A percentile compares a stretch with the other conserved stretches of the same genome.
Conservation (phyloP, 2,888 invertebrate genomes). For the Drosophila percnosoma region DNA sequence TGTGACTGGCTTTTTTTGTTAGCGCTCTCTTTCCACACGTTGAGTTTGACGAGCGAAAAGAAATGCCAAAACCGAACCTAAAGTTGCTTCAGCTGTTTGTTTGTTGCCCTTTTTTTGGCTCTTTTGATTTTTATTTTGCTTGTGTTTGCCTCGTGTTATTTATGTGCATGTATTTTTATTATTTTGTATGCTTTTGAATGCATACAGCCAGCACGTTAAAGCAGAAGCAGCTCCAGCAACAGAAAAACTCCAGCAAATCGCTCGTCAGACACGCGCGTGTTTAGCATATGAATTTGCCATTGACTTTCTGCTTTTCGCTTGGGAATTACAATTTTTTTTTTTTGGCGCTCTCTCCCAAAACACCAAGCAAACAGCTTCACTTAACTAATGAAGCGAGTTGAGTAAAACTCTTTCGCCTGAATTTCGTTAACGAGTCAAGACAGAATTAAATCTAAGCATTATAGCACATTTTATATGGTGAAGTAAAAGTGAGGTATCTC, state of each 20-base stretch:
- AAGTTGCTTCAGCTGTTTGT: conserved; percentile 41
- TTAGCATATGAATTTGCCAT: conserved; percentile 68
- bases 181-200: conserved; percentile 61
- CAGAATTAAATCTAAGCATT: not conserved
- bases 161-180: conserved; percentile 69
- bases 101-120: conserved; percentile 28
- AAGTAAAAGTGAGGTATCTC: not conserved
- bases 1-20: conserved; percentile 24
- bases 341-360: conserved; percentile 27
- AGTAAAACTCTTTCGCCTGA: conserved; percentile 19
- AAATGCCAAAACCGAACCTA: conserved; percentile 48
- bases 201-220: conserved; percentile 33
- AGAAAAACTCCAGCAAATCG: conserved; percentile 67
- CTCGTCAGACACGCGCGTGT: conserved; percentile 67
- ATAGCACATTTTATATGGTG: not conserved
- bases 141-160: conserved; percentile 64
- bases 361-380: conserved; percentile 19
- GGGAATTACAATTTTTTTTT: conserved; percentile 60
- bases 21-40: conserved; percentile 30
- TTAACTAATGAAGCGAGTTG: conserved; percentile 44
- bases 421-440: conserved; percentile 5
- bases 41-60: conserved; percentile 39
- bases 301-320: conserved; percentile 41
- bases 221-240: conserved; percentile 21
- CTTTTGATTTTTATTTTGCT: conserved; percentile 72